These are phyloP conservation scores for Drosophila cognata DNA, from an alignment of 2,888 invertebrate genomes.

Conservation along the genomic window DNA sequence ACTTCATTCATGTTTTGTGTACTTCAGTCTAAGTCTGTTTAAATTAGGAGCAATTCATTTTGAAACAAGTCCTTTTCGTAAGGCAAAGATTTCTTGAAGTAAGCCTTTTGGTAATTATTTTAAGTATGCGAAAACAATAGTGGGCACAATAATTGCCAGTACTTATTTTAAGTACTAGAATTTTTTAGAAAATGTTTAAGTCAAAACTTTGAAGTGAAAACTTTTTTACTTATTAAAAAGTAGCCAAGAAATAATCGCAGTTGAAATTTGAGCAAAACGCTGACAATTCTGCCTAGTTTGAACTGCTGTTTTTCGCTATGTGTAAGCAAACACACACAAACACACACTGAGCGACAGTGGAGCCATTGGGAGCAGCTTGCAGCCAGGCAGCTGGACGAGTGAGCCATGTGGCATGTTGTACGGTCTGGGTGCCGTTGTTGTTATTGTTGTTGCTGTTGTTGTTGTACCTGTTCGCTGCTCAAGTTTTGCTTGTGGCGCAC, in stretches of 20 bases:
- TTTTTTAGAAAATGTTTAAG: fast-evolving
- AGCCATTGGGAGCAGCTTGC: conserved; percentile 46
- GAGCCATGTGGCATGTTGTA: conserved; percentile 50
- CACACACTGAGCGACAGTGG: background rate
- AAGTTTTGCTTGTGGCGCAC: conserved; percentile 50
- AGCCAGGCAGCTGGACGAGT: conserved; percentile 57
- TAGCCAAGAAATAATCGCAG: background rate
- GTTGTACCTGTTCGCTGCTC: conserved; percentile 59
- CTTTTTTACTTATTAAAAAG: background rate
- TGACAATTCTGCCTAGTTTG: background rate
- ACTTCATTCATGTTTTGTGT: background rate
- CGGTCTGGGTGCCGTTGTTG: conserved; percentile 66
- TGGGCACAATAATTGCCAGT: background rate
- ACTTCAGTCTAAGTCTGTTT: background rate
- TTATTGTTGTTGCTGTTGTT: conserved; percentile 28
- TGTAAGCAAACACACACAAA: conserved; percentile 4
- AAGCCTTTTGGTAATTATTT: background rate
- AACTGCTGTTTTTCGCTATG: background rate
- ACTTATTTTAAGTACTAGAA: background rate
- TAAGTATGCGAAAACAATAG: background rate
- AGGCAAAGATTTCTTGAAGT: background rate
- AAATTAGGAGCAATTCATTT: background rate
- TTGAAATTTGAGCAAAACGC: background rate
- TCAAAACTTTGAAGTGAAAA: background rate
- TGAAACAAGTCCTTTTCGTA: background rate